Evolutionary conservation across 2,113 vertebrate genomes (phyloP).

Genomic region (Ophthalmolycus amberensis): DNA sequence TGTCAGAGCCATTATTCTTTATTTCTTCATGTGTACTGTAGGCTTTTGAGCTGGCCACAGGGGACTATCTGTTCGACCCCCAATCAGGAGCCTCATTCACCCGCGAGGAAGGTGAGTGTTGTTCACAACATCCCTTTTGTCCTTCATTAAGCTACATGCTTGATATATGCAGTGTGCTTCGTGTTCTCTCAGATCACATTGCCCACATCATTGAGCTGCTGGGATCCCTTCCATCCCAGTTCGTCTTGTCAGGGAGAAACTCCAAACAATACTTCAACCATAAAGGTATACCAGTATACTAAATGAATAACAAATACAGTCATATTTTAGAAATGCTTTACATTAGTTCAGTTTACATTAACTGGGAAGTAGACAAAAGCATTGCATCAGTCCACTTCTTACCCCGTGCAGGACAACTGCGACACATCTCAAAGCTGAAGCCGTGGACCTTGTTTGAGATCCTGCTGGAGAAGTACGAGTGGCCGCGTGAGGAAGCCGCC

Average conservation of each 20-base stretch:
- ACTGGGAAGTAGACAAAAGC: background rate
- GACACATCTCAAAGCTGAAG: conserved; percentile 94
- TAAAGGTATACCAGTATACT: conserved; percentile 76
- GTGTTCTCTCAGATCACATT: conserved; percentile 92
- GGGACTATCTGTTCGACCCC: conserved; percentile 81
- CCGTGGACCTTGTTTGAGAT: conserved; percentile 95
- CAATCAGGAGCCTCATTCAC: conserved; percentile 72
- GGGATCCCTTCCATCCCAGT: conserved; percentile 92
- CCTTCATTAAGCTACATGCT: background rate
- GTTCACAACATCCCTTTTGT: conserved; percentile 18
- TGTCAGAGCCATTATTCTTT: background rate
- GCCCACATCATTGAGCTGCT: conserved; percentile 97
- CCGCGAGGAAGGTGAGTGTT: conserved; percentile 76
- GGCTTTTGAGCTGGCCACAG: conserved; percentile 81
- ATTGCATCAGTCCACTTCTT: background rate
- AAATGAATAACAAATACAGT: background rate
- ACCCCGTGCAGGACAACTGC: conserved; percentile 86
- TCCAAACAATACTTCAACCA: conserved; percentile 93
- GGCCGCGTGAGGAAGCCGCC: conserved; percentile 90
- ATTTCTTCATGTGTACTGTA: conserved; percentile 27
- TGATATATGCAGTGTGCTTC: conserved; percentile 84
- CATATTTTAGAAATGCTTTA: background rate
- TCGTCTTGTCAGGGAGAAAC: conserved; percentile 91
- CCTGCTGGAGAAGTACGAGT: conserved; percentile 95
- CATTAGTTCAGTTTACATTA: too few relatives aligned